Conservation (phyloP, 1,140 invertebrate species). For the Drosophila dunni region DNA sequence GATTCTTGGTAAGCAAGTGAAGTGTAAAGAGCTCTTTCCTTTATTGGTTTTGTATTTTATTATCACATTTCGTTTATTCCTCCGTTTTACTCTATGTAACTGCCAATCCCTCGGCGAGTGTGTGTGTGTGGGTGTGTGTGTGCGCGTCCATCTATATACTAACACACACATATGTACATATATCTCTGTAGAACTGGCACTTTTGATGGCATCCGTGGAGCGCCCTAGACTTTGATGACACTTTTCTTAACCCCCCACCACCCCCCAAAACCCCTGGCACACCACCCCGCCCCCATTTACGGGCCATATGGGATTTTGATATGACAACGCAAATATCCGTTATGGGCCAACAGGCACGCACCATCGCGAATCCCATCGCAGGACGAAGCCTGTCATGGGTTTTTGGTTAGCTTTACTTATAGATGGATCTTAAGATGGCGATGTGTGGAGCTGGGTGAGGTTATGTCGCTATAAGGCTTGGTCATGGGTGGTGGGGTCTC, state of each 20-base stretch:
- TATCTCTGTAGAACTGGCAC: conserved; percentile 27
- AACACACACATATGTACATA: conserved; percentile 15
- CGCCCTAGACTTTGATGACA: conserved; percentile 75
- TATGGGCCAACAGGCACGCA: conserved; percentile 74
- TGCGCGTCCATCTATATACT: conserved; percentile 37
- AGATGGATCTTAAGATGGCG: conserved; percentile 1
- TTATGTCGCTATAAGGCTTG: neutral
- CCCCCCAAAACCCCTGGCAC: neutral
- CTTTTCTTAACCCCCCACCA: conserved; percentile 49
- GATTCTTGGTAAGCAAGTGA: conserved; percentile 81
- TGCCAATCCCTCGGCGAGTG: conserved; percentile 18
- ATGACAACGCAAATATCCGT: conserved; percentile 84
- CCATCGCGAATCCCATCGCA: conserved; percentile 43
- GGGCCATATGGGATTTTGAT: conserved; percentile 84
- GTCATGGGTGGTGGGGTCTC: conserved; percentile 2
- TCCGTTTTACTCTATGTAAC: conserved; percentile 52
- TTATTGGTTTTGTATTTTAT: conserved; percentile 84
- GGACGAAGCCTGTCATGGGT: conserved; percentile 17
- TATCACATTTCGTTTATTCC: conserved; percentile 81
- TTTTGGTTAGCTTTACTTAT: conserved; percentile 10
- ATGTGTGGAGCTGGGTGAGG: neutral
- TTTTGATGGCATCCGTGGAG: conserved; percentile 50
- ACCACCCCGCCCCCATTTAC: conserved; percentile 51
- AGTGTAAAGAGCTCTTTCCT: conserved; percentile 84
- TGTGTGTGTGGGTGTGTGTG: conserved; percentile 31